These are phyloP conservation scores for Sterna hirundo DNA, from an alignment of 2,113 vertebrate species.

Conservation along the genomic window DNA sequence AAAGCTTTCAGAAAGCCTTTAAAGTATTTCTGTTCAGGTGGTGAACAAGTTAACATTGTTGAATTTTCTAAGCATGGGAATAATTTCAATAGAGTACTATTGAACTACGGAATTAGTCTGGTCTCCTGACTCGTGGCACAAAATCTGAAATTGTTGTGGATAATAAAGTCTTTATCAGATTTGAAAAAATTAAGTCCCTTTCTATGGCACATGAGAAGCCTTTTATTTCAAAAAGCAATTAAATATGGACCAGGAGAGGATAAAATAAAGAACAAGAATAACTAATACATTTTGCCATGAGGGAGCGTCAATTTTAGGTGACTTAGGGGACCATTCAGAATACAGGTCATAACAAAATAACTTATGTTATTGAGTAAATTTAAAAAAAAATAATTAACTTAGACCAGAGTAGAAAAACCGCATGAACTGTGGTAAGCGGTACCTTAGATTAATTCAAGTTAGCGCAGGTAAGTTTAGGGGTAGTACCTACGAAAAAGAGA, in stretches of 20 bases:
- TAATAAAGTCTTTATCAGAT: constrained; percentile 40
- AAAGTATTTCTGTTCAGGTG: constrained; percentile 40
- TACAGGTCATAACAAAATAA: background rate
- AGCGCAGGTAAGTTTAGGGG: background rate
- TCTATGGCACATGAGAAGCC: background rate
- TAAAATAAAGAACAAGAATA: background rate
- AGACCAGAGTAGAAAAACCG: background rate
- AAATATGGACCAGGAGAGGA: background rate
- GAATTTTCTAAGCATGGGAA: constrained; percentile 8
- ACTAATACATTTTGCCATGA: background rate
- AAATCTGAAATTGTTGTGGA: constrained; percentile 21
- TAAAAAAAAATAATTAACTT: background rate
- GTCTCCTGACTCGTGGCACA: background rate
- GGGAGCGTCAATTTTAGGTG: background rate
- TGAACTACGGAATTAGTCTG: constrained; percentile 1
- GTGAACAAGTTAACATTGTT: constrained; percentile 39
- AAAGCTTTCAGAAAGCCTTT: constrained; percentile 37
- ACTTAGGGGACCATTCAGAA: background rate
- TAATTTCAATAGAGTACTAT: background rate
- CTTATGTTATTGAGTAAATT: background rate
- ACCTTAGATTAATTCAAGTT: background rate
- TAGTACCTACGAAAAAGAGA: background rate
- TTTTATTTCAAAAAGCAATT: constrained; percentile 21
- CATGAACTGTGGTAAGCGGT: background rate
- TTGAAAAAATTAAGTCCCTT: constrained; percentile 38